phyloP scores from a whole-genome alignment of 2,888 invertebrate species.

The Apoda limacodes region DNA sequence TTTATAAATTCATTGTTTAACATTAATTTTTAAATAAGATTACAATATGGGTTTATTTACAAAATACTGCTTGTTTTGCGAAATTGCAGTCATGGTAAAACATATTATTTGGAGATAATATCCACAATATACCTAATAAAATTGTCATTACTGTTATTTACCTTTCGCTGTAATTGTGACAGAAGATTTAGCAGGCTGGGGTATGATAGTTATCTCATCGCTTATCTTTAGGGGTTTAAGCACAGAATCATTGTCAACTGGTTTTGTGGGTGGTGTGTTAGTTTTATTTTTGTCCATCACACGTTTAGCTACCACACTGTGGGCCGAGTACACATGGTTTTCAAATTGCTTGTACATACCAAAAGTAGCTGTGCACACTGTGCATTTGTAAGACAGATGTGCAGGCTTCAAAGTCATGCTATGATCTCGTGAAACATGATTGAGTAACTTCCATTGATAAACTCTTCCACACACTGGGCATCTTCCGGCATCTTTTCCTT shows the following conservation, averaged over 20 bases:
- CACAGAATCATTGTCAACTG: conserved; percentile 69
- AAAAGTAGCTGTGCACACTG: conserved; percentile 94
- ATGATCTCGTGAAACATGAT: conserved; percentile 94
- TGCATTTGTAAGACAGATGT: conserved; percentile 94
- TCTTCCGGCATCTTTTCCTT: conserved; percentile 93
- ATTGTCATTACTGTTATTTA: conserved; percentile 48
- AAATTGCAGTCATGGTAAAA: conserved; percentile 29
- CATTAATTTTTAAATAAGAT: not conserved
- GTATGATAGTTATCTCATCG: conserved; percentile 93
- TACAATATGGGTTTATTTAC: conserved; percentile 38
- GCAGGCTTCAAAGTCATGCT: conserved; percentile 94
- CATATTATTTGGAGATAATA: conserved; percentile 24
- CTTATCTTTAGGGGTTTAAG: conserved; percentile 89
- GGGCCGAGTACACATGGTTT: conserved; percentile 94
- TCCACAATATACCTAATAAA: conserved; percentile 29
- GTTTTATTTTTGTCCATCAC: conserved; percentile 83
- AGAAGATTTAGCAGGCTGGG: conserved; percentile 78
- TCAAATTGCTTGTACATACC: conserved; percentile 97
- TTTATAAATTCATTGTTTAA: conserved; percentile 3
- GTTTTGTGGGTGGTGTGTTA: conserved; percentile 30
- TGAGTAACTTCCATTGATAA: conserved; percentile 82
- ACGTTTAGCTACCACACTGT: conserved; percentile 90
- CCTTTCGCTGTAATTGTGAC: conserved; percentile 60
- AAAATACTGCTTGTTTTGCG: conserved; percentile 56
- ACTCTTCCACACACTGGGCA: conserved; percentile 96